Conservation (phyloP, 2,797 vertebrate species). For the Diplodus sargus region DNA sequence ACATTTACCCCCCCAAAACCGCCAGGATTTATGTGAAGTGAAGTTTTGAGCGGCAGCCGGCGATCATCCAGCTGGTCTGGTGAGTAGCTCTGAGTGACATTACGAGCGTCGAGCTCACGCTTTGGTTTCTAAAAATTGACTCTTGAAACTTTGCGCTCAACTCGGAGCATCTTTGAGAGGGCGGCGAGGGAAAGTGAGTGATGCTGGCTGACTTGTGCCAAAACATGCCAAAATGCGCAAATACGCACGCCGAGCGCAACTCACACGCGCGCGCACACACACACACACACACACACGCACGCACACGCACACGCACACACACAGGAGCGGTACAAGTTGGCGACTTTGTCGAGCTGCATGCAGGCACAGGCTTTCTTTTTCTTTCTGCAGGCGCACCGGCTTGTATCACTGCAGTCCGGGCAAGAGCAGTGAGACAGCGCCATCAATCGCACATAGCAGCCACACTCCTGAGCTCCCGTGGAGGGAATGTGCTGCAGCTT, state of each 20-base stretch:
- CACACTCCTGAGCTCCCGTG: slow-evolving; percentile 50
- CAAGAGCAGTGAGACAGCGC: slow-evolving; percentile 84
- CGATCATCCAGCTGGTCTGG: slow-evolving; percentile 84
- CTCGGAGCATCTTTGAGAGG: neutral
- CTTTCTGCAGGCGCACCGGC: slow-evolving; percentile 52
- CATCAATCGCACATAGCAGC: slow-evolving; percentile 81
- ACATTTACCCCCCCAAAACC: slow-evolving; percentile 40
- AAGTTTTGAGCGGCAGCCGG: slow-evolving; percentile 78
- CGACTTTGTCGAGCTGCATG: slow-evolving; percentile 61
- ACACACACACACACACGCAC: neutral
- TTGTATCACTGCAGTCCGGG: slow-evolving; percentile 70
- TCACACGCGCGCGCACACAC: neutral
- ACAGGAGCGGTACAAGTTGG: slow-evolving; percentile 39
- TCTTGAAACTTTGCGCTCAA: slow-evolving; percentile 61
- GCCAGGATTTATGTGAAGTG: slow-evolving; percentile 79
- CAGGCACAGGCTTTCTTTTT: slow-evolving; percentile 48
- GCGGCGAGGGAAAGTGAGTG: neutral
- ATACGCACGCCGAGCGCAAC: slow-evolving; percentile 37
- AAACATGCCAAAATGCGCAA: slow-evolving; percentile 33
- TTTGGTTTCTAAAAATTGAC: slow-evolving; percentile 1
- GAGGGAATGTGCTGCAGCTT: slow-evolving; percentile 29
- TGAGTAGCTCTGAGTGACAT: slow-evolving; percentile 79
- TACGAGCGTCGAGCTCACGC: neutral
- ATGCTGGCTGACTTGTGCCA: slow-evolving; percentile 33
- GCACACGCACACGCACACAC: neutral